Evolutionary conservation across 2,888 invertebrate species (phyloP).

Genomic region (Tryphoninae sp.): DNA sequence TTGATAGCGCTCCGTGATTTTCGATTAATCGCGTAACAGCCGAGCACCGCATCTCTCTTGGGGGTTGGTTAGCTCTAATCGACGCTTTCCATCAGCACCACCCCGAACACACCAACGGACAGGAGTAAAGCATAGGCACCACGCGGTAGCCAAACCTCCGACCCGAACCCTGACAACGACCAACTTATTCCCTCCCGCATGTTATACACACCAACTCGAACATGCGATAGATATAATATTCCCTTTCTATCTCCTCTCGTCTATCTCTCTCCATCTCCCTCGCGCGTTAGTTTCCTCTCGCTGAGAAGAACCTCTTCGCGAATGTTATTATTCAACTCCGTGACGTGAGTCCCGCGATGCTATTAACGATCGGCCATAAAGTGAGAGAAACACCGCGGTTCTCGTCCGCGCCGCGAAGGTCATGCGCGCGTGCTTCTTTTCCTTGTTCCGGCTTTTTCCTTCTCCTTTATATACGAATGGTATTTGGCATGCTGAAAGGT

Average conservation of each 20-base stretch:
- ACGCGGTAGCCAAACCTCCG: conserved; percentile 30
- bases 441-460: conserved; percentile 52
- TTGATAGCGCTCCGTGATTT: conserved; percentile 55
- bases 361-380: conserved; percentile 71
- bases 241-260: conserved; percentile 32
- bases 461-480: conserved; percentile 1
- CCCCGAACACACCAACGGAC: conserved; percentile 1
- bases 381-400: conserved; percentile 40
- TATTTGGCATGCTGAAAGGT: conserved; percentile 12
- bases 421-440: conserved; percentile 54
- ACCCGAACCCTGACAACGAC: neutral
- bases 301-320: conserved; percentile 20
- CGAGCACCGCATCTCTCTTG: conserved; percentile 26
- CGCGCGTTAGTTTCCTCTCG: conserved; percentile 27
- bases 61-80: conserved; percentile 58
- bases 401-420: conserved; percentile 22
- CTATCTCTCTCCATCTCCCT: conserved; percentile 35
- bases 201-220: neutral
- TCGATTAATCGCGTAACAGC: conserved; percentile 60
- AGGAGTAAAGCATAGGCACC: neutral
- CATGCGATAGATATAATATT: conserved; percentile 17
- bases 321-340: conserved; percentile 58
- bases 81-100: conserved; percentile 60
- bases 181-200: conserved; percentile 24
- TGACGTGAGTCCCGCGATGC: conserved; percentile 64